Percentiles rank a stretch among this genome's conserved stretches.
Evolutionary conservation across 2,113 vertebrate species (phyloP).

Genomic region (Rhynchomys soricoides): DNA sequence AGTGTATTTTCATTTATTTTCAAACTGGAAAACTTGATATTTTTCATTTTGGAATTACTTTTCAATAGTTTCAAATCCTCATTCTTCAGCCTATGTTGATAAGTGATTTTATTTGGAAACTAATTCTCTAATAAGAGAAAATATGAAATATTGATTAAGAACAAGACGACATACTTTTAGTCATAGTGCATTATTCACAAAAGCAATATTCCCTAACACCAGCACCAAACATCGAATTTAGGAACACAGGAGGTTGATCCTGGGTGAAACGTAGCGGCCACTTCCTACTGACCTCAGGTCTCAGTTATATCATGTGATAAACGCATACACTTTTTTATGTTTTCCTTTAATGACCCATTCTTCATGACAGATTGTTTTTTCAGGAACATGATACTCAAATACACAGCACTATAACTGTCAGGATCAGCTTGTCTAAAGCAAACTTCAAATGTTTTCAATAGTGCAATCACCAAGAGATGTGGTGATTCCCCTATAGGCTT

Average conservation of each 20-base stretch:
- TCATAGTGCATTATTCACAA: not conserved
- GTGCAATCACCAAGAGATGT: not conserved
- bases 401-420: not conserved
- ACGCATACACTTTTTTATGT: not conserved
- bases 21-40: not conserved
- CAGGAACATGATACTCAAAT: not conserved
- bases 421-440: no score
- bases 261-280: not conserved
- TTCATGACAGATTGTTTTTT: not conserved
- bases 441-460: not conserved
- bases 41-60: not conserved
- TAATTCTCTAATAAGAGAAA: not conserved
- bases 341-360: not conserved
- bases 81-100: not conserved
- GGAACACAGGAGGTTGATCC: not conserved
- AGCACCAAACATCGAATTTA: not conserved
- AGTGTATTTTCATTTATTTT: not conserved
- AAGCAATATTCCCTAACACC: not conserved
- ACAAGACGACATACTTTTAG: not conserved
- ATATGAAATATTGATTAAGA: not conserved
- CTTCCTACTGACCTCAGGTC: not conserved
- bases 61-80: not conserved
- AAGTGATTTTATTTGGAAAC: not conserved
- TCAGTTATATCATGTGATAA: not conserved
- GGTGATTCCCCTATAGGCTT: no score